A percentile compares a stretch with the other conserved stretches of the same genome.
These are phyloP conservation scores for Drosophila cardini DNA, from an alignment of 1,140 invertebrate species.

Conservation along the genomic window DNA sequence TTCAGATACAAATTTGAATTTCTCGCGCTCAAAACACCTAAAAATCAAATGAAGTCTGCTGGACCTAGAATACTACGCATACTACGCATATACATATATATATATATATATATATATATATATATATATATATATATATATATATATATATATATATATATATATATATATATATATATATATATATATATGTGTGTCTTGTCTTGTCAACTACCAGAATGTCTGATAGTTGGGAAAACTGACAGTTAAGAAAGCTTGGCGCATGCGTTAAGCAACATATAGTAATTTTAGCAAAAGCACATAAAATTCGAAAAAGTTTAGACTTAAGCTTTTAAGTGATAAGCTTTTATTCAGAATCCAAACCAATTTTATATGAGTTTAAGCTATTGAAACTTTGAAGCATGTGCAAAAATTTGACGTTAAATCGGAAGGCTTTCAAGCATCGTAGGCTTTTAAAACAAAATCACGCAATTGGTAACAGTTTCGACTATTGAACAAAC, in stretches of 20 bases:
- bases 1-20: too few relatives aligned
- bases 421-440: slow-evolving; percentile 4
- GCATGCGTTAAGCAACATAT: not conserved
- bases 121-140: too few relatives aligned
- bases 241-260: too few relatives aligned
- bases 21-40: too few relatives aligned
- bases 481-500: slow-evolving; percentile 46
- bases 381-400: not conserved
- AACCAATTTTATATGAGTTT: not conserved
- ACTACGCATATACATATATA: too few relatives aligned
- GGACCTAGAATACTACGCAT: too few relatives aligned
- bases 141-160: too few relatives aligned
- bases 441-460: slow-evolving; percentile 10
- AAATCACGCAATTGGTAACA: not conserved
- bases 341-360: slow-evolving; percentile 2
- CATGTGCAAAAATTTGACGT: not conserved
- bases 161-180: too few relatives aligned
- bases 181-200: too few relatives aligned
- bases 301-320: not conserved
- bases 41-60: too few relatives aligned
- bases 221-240: too few relatives aligned
- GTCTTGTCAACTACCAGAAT: not conserved
- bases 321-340: not conserved
- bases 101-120: too few relatives aligned
- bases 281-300: not conserved